Base-by-base conservation (phyloP, 23 tunicate genomes). In the Halocynthia roretzi region DNA sequence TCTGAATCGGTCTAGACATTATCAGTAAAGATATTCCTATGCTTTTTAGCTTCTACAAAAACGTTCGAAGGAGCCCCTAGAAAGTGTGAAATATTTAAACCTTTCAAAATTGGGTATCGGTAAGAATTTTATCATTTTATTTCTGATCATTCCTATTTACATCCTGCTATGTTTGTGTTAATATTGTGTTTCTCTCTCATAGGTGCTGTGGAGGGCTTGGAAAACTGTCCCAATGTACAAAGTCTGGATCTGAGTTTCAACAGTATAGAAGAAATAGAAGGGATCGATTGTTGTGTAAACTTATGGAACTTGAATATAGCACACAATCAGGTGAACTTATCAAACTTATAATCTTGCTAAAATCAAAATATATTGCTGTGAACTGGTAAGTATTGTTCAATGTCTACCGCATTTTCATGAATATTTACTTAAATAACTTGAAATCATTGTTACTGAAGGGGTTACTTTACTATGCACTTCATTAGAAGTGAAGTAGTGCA, bases 241-340 rank as follows among this genome's bases (percentile, higher is more conserved):
- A 83, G 78, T 54, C 62, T 89, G 22, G 85, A 89, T 80, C 53
- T 89, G 8, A 89, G 96, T 50, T 54, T 68, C 61, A 89, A 89
- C 54, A 85, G 85, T 76, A 64, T 89, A 50, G 96, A 89, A 62
- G 96, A 89, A 61, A 50, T 89, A 75, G 96, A 89, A 68, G 82
- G 87, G 8, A 85, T 83, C 74, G 82, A 83, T 64, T 80, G 82
- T 60, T 89, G 96, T 66, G 58, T 78, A 70, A 71, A 89, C 70
- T 62, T 89, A 22, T 89, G 96, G 96, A 89, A 83, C 56, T 31
- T 89, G 12, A 84, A 89, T 61, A 67, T 89, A 48, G 76, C 88
- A 53, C 83, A 89, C 62, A 89, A 89, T 66, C 68, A 89, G 67
- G 96, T 83, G 62, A 57, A 48, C 20, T 56, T n/a, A 50, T 10